These are phyloP conservation scores for Pseudomugil tenellus DNA, from an alignment of 2,797 vertebrate genomes.

Conservation along the genomic window DNA sequence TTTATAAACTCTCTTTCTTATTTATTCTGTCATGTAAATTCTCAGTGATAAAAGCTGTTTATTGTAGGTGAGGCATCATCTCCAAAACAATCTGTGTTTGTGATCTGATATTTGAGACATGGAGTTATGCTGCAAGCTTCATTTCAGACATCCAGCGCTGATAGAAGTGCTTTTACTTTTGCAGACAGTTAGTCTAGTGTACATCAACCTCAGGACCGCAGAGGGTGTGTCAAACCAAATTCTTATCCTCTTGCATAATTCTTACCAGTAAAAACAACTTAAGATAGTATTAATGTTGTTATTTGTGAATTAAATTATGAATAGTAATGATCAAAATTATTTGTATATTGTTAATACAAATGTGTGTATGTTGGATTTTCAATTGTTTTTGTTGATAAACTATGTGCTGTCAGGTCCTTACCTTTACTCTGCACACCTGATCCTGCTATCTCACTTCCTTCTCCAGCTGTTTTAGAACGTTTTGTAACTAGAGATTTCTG, in stretches of 20 bases:
- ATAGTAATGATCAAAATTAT: not conserved
- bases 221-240: conserved; percentile 18
- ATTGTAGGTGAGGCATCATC: not conserved
- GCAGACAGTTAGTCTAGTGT: not conserved
- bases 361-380: too few species aligned
- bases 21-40: not conserved
- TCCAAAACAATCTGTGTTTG: not conserved
- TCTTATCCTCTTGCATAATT: not conserved
- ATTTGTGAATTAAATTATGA: not conserved
- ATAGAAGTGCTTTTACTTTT: not conserved
- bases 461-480: too few species aligned
- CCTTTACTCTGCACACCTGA: too few species aligned
- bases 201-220: conserved; percentile 18
- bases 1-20: not conserved
- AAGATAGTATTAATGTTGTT: not conserved
- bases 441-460: too few species aligned
- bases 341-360: too few species aligned
- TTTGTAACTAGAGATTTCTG: too few species aligned
- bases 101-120: conserved; percentile 3
- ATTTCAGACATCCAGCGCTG: conserved; percentile 5
- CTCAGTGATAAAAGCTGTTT: not conserved
- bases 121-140: not conserved
- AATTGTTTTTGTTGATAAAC: too few species aligned
- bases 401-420: too few species aligned
- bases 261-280: not conserved